phyloP scores from a whole-genome alignment of 2,113 vertebrate species.

The Hippotragus niger region DNA sequence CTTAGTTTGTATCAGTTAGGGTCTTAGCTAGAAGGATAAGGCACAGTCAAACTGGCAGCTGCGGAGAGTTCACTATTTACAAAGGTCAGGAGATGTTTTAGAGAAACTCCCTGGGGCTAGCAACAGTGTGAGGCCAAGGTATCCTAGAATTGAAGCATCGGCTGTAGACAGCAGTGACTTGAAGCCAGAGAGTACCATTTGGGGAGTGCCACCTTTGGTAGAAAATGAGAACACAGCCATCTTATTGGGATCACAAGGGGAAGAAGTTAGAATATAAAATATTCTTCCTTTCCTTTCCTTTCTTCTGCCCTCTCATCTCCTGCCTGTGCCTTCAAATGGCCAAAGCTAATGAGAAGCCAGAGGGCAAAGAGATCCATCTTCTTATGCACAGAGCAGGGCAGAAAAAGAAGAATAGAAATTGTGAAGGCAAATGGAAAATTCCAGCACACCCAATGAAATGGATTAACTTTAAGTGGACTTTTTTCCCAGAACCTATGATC shows the following conservation, averaged over 20 bases:
- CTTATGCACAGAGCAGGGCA: background rate
- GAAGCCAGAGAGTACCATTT: background rate
- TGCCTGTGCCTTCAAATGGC: background rate
- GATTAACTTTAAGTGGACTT: background rate
- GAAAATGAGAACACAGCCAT: background rate
- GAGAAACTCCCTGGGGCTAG: background rate
- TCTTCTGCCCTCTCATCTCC: background rate
- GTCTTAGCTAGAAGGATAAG: background rate
- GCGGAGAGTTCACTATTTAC: background rate
- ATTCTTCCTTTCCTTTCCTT: background rate
- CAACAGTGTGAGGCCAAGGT: background rate
- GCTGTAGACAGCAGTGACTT: background rate
- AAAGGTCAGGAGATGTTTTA: background rate
- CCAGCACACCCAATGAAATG: background rate
- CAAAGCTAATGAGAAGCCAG: background rate
- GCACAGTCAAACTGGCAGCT: background rate
- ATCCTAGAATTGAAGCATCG: background rate
- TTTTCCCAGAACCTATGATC: background rate
- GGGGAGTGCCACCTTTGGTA: background rate
- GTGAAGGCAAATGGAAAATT: background rate
- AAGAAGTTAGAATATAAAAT: background rate
- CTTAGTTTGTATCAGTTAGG: background rate
- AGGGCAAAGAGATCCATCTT: background rate
- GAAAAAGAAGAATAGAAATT: background rate
- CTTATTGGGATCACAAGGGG: background rate